Evolutionary conservation across 2,797 vertebrate species (phyloP), one percentile per base, ranked within the genome.

Genomic region (Enteromius unitaeniatus): DNA sequence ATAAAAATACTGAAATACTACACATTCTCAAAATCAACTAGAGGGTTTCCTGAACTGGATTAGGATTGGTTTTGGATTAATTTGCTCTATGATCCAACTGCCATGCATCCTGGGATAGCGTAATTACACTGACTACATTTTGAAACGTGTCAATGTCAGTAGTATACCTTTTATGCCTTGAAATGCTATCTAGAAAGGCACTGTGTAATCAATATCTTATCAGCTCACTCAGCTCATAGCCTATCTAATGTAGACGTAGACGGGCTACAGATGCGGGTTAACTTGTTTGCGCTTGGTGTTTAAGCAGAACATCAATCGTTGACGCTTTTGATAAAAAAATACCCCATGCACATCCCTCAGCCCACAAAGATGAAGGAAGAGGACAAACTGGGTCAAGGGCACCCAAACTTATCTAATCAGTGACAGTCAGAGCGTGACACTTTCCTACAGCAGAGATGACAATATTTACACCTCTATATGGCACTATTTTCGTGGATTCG

Each of bases 371-470:
- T 55, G 4, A 8, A 67, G 53, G 19, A 79, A 67, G 47, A 17
- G 5, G 55, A 76, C 64, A 2, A 88, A 84, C 79, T 87, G 45
- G 79, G 75, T 85, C 80, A 87, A 67, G 82, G 83, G 23, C 34
- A 79, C 47, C 37, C 81, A 60, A 55, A 83, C 72, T 26, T 84
- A 62, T 76, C 53, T 42, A 68, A 58, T 80, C 82, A 87, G 70
- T 23, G 3, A 42, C 68, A 42, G 55, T 53, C 42, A 34, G 78
- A 73, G 45, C 17, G 10, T 51, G 78, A 72, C 62, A 82, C 17
- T 42, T 73, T 84, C 40, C 47, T 73, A 73, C n/a, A 81, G 28
- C 65, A 80, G 79, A 75, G 79, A 85, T 53, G 72, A 55, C 68
- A 70, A 81, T 80, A 88, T 84, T 85, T 86, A 87, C 40, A 34